phyloP scores from a whole-genome alignment of 2,797 vertebrate genomes.

The Silurus aristotelis region DNA sequence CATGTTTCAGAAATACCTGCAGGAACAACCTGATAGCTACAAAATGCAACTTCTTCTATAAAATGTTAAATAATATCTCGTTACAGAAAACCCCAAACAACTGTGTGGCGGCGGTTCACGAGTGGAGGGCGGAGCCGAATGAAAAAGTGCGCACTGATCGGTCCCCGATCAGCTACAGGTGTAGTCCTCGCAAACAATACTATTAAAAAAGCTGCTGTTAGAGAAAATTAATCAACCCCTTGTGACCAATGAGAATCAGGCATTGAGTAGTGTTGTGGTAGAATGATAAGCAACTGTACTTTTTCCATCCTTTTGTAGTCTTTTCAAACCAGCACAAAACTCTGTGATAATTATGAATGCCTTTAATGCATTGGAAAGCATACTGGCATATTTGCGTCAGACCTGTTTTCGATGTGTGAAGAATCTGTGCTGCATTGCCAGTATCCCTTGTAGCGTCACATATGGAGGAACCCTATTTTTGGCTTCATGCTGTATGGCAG shows the following conservation, averaged over 20 bases:
- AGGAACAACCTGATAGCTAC: too few species aligned
- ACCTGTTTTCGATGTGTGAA: conserved; percentile 33
- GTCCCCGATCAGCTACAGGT: too few species aligned
- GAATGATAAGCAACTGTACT: background rate
- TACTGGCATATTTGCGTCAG: conserved; percentile 24
- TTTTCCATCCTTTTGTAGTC: too few species aligned
- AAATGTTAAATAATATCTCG: background rate
- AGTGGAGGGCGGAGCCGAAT: too few species aligned
- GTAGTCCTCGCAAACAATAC: background rate
- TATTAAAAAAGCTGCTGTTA: background rate
- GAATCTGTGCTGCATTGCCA: conserved; percentile 23
- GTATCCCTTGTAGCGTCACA: conserved; percentile 34
- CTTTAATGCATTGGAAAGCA: conserved; percentile 10
- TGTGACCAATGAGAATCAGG: background rate
- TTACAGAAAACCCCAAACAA: background rate
- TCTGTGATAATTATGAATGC: background rate
- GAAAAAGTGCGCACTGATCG: too few species aligned
- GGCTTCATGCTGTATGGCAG: conserved; percentile 46
- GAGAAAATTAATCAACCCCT: background rate
- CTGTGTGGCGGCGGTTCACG: too few species aligned
- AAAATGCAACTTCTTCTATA: background rate
- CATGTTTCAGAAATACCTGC: too few species aligned
- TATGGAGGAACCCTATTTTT: conserved; percentile 31
- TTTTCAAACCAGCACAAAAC: background rate
- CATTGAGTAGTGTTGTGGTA: background rate